These are phyloP conservation scores for Kobus ellipsiprymnus DNA, from an alignment of 2,113 vertebrate species.

Conservation along the genomic window DNA sequence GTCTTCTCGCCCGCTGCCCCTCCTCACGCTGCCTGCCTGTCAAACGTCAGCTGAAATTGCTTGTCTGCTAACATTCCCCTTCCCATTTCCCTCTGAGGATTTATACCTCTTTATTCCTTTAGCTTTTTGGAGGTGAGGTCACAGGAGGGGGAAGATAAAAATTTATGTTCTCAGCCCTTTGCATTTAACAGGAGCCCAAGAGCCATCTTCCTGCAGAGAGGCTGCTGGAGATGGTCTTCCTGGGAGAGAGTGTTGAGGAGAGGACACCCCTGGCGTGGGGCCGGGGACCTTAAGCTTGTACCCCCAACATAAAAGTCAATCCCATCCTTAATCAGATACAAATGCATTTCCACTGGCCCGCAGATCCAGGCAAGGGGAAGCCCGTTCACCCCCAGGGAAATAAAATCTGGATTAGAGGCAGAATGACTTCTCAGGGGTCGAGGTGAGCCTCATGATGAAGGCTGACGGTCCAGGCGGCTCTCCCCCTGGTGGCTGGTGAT, in stretches of 20 bases:
- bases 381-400: neutral
- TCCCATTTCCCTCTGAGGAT: neutral
- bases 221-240: neutral
- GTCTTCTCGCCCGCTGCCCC: fast-evolving
- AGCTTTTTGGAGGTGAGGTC: neutral
- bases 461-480: fast-evolving
- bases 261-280: neutral
- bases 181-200: neutral
- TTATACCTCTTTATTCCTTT: neutral
- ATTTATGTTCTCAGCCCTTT: neutral
- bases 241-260: neutral
- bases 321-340: neutral
- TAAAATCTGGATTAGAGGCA: neutral
- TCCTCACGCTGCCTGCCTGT: neutral
- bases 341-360: neutral
- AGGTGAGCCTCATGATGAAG: fast-evolving
- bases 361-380: neutral
- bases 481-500: neutral
- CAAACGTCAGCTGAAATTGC: fast-evolving
- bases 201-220: neutral
- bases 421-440: neutral
- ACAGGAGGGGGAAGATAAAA: neutral
- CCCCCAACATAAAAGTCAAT: neutral
- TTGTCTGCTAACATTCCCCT: neutral
- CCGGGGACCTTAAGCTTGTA: neutral